Percentiles rank a stretch among this genome's conserved stretches.
Evolutionary conservation across 1,140 invertebrate genomes (phyloP).

Genomic region (Acromyrmex echinatior): DNA sequence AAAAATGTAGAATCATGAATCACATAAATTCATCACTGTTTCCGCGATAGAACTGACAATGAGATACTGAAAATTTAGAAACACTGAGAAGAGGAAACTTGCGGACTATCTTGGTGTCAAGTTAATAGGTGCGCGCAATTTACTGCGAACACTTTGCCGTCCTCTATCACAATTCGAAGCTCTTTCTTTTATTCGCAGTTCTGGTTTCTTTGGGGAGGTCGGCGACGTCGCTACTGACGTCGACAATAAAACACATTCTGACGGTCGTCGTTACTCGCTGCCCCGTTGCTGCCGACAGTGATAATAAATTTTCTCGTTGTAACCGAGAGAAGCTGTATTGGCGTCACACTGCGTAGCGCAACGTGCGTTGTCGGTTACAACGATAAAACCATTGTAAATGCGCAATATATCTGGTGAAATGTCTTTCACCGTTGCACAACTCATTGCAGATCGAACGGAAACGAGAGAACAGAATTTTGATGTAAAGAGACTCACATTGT

Average conservation of each 20-base stretch:
- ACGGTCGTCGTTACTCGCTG: conserved; percentile 64
- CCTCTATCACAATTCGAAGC: conserved; percentile 17
- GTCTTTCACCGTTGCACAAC: conserved; percentile 14
- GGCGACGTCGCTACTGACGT: conserved; percentile 34
- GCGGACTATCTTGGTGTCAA: too few species aligned
- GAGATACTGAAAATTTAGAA: too few species aligned
- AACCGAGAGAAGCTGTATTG: not conserved
- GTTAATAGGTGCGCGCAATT: conserved; percentile 9
- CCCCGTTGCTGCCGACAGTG: conserved; percentile 36
- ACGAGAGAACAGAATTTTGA: not conserved
- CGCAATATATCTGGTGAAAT: conserved; percentile 10
- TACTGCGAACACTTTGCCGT: conserved; percentile 23
- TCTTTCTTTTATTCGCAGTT: conserved; percentile 49
- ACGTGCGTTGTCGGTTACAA: conserved; percentile 40
- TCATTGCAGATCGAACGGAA: conserved; percentile 25
- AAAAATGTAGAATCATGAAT: too few species aligned
- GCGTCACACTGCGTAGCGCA: conserved; percentile 8
- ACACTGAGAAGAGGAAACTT: too few species aligned
- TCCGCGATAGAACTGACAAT: too few species aligned
- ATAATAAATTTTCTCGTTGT: conserved; percentile 65
- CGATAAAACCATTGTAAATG: conserved; percentile 54
- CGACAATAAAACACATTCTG: conserved; percentile 64
- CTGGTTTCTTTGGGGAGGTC: conserved; percentile 22
- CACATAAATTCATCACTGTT: too few species aligned
- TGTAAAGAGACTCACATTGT: not conserved